A percentile compares a stretch with the other conserved stretches of the same genome.
Conservation (phyloP, 2,113 vertebrate species). For the Ariopsis seemanni region DNA sequence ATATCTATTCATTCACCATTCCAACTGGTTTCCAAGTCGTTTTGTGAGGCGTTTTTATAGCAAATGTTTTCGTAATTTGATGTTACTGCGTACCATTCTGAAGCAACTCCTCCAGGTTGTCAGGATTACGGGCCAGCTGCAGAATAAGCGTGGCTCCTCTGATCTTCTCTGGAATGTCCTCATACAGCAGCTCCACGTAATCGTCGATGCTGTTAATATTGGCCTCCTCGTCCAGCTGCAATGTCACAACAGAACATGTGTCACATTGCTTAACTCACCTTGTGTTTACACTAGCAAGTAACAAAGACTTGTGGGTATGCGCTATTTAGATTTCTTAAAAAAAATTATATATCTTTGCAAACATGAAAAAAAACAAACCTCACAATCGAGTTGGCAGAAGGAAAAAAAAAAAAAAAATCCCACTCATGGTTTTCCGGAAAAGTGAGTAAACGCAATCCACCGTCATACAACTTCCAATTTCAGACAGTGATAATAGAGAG, state of each 20-base stretch:
- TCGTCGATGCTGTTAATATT: slow-evolving; percentile 88
- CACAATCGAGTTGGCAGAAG: neutral
- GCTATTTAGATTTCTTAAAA: neutral
- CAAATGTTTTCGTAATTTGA: too few relatives aligned
- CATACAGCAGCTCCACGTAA: slow-evolving; percentile 90
- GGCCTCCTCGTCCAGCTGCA: slow-evolving; percentile 88
- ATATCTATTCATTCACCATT: neutral
- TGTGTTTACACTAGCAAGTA: neutral
- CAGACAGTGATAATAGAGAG: neutral
- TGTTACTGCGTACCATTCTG: slow-evolving; percentile 77
- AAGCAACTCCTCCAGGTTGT: slow-evolving; percentile 89
- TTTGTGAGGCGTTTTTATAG: too few relatives aligned
- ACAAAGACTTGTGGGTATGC: neutral
- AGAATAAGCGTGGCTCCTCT: slow-evolving; percentile 87
- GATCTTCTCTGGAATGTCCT: slow-evolving; percentile 90
- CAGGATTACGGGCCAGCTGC: slow-evolving; percentile 87
- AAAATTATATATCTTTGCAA: too few relatives aligned
- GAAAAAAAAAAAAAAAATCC: neutral
- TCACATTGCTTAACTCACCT: neutral
- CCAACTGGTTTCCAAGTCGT: neutral
- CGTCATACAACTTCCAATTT: neutral
- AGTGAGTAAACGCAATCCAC: neutral
- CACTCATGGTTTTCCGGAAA: neutral
- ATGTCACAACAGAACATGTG: neutral
- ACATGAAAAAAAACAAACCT: neutral